These are phyloP conservation scores for Falco berigora DNA, from an alignment of 2,797 vertebrate genomes.

Conservation along the genomic window DNA sequence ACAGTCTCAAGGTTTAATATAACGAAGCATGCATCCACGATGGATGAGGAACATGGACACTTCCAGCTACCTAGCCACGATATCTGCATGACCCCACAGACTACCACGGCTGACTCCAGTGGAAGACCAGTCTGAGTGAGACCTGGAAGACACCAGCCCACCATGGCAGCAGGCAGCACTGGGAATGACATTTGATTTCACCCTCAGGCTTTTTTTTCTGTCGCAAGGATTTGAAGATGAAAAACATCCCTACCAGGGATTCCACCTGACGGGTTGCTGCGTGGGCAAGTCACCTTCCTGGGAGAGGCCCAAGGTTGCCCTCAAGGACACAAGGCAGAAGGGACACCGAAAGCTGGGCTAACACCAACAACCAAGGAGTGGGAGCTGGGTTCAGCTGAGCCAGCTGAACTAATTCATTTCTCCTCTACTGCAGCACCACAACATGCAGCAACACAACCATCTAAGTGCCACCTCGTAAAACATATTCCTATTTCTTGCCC, in stretches of 20 bases:
- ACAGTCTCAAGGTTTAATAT: neutral
- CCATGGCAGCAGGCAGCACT: neutral
- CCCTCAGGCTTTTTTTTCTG: neutral
- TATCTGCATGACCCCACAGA: fast-evolving
- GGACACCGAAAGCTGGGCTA: neutral
- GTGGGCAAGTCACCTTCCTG: neutral
- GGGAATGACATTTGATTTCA: fast-evolving
- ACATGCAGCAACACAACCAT: neutral
- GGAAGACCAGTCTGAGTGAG: fast-evolving
- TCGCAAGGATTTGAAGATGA: neutral
- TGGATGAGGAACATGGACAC: neutral
- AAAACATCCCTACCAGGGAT: neutral
- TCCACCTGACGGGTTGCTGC: too few species aligned
- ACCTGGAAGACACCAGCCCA: neutral
- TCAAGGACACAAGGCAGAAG: neutral
- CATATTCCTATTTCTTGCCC: neutral
- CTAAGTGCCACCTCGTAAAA: neutral
- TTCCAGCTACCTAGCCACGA: neutral
- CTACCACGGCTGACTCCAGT: fast-evolving
- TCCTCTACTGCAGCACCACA: neutral
- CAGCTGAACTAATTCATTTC: neutral
- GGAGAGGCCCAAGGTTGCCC: neutral
- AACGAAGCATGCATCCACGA: fast-evolving
- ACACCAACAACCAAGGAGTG: neutral
- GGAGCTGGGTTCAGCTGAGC: neutral